Evolutionary conservation across 2,113 vertebrate species (phyloP), one percentile per base, ranked within the genome.

Genomic region (Morone chrysops): DNA sequence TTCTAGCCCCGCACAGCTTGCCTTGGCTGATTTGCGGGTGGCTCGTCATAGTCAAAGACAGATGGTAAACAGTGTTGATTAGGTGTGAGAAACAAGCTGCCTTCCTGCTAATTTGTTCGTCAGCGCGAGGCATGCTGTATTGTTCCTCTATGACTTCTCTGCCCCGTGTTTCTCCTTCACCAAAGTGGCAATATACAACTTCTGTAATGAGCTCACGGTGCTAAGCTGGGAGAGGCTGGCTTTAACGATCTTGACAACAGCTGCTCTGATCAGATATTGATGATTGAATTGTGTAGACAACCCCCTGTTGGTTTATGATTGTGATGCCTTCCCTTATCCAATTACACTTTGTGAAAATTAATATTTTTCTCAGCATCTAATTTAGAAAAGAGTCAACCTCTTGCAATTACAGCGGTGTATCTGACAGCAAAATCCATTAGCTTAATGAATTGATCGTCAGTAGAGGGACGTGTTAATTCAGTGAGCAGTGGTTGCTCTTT

Each of bases 351-450:
- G 43, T 17, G 60, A 70, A 89, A 88, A 88, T 80, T 41, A 38
- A 69, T 85, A 65, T 83, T 79, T 90, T 87, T 86, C 73, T 25
- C 51, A 36, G 69, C 73, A 47, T 89, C 74, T 83, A 73, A 76
- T 90, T 91, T 66, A 50, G 41, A 82, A 51, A 61, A 75, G 87
- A 73, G 53, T 85, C 66, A 83, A 67, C 78, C 78, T 70, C 60
- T 79, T 68, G 69, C 61, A 90, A 84, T 86, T 83, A 86, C n/a
- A 77, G 67, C 43, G 12, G 9, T 73, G 71, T 71, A 40, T 84
- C 74, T 75, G 78, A 82, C 84, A 78, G 65, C 65, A 61, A 84
- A 85, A 85, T 85, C 75, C 83, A 91, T 92, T 87, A 78, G 69
- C 71, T 72, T 89, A 90, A 92, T 86, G 47, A 87, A 91, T 68